These are phyloP conservation scores for Chironex yamaguchii DNA, from an alignment of 30 jellyfish, hydroid and myxozoan genomes.

Conservation along the genomic window DNA sequence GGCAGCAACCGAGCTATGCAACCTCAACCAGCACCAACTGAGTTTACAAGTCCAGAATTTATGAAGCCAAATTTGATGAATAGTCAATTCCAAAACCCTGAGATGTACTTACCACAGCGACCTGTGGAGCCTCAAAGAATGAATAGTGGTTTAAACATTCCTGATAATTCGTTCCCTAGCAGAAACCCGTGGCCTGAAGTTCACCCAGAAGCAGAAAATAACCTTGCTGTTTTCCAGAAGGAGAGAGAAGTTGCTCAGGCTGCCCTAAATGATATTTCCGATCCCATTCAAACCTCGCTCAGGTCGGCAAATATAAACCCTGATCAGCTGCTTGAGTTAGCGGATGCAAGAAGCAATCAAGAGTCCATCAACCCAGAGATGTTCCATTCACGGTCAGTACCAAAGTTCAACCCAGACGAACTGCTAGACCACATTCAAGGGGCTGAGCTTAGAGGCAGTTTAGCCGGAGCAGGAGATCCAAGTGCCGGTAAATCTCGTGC, in stretches of 20 bases:
- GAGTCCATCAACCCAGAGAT: conserved; percentile 75
- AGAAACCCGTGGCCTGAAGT: conserved; percentile 76
- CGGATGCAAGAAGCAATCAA: conserved; percentile 58
- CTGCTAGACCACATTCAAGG: conserved; percentile 85
- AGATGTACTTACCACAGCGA: conserved; percentile 43
- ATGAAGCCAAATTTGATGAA: background rate
- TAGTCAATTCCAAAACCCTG: too few species aligned
- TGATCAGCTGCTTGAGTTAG: conserved; percentile 87
- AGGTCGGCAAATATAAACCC: conserved; percentile 58
- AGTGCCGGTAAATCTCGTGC: background rate
- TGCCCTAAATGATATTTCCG: conserved; percentile 87
- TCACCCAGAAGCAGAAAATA: conserved; percentile 34
- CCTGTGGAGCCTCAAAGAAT: background rate
- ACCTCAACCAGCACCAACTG: background rate
- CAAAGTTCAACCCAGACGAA: conserved; percentile 71
- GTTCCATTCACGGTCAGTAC: conserved; percentile 16
- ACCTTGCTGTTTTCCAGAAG: conserved; percentile 65
- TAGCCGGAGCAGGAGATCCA: conserved; percentile 96
- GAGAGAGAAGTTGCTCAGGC: conserved; percentile 64
- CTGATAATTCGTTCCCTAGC: conserved; percentile 26
- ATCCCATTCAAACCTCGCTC: conserved; percentile 61
- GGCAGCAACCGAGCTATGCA: background rate
- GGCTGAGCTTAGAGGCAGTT: conserved; percentile 68
- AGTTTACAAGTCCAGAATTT: too few species aligned
- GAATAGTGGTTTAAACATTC: background rate